Conservation (phyloP, 2,113 vertebrate genomes). For the Lontra canadensis region DNA sequence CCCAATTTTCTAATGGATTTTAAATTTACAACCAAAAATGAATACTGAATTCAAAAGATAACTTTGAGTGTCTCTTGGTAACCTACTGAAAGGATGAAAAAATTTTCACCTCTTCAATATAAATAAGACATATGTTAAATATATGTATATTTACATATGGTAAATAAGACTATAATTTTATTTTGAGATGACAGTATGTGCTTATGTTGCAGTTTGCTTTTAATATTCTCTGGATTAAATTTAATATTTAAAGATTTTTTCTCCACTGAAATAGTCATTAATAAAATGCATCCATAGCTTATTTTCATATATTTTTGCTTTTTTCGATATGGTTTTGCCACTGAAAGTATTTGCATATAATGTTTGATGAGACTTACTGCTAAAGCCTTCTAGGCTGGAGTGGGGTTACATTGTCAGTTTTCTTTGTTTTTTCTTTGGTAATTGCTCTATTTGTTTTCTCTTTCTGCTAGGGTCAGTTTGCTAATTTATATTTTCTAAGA, state of each 20-base stretch:
- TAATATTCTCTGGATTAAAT: neutral
- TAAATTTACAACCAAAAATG: neutral
- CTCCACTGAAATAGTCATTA: neutral
- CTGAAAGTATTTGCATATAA: neutral
- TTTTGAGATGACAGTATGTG: neutral
- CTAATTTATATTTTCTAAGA: conserved; percentile 15
- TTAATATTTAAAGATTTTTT: neutral
- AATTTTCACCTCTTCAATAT: neutral
- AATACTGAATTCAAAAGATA: neutral
- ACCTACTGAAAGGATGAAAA: neutral
- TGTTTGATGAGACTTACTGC: neutral
- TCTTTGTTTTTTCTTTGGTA: neutral
- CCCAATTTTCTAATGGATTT: neutral
- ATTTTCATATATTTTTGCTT: neutral
- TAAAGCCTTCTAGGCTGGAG: neutral
- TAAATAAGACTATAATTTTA: neutral
- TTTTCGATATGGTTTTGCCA: neutral
- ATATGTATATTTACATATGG: no score
- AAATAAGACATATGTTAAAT: no score
- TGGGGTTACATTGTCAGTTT: neutral
- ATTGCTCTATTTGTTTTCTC: neutral
- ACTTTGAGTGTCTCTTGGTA: neutral
- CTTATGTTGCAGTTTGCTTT: neutral
- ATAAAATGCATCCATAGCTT: neutral
- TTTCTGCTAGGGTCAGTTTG: neutral